Percentiles rank a stretch among this genome's conserved stretches.
Conservation (phyloP, 2,888 invertebrate species). For the Nowickia ferox region DNA sequence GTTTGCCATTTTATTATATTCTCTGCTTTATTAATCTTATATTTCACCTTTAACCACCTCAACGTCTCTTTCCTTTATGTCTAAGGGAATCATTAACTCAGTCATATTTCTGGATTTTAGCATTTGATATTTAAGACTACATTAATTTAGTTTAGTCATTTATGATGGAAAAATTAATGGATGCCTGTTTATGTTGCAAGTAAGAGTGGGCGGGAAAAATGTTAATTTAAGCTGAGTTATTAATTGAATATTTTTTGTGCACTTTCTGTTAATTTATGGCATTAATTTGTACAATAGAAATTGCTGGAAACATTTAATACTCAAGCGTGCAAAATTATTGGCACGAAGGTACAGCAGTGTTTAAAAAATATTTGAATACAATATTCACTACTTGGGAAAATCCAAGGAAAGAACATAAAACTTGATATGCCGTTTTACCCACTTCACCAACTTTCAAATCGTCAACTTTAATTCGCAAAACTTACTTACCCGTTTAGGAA, state of each 20-base stretch:
- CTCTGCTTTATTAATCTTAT: conserved; percentile 67
- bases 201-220: background rate
- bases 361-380: background rate
- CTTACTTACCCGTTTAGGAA: no score
- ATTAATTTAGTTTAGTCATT: conserved; percentile 31
- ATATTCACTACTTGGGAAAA: no score
- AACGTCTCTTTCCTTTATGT: conserved; percentile 6
- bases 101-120: conserved; percentile 46
- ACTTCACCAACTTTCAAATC: no score
- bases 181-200: background rate
- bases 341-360: no score
- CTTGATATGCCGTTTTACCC: no score
- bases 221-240: conserved; percentile 63
- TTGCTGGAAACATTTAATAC: background rate
- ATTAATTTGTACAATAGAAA: conserved; percentile 53
- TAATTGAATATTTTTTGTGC: conserved; percentile 51
- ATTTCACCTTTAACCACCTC: conserved; percentile 65
- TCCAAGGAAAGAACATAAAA: no score
- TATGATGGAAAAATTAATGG: conserved; percentile 61
- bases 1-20: conserved; percentile 45
- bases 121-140: conserved; percentile 38
- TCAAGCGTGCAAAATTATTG: background rate
- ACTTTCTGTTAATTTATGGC: conserved; percentile 51
- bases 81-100: conserved; percentile 48
- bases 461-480: no score